Base-by-base conservation (phyloP, 64 coral and sea anemone genomes). In the Actinia equina region DNA sequence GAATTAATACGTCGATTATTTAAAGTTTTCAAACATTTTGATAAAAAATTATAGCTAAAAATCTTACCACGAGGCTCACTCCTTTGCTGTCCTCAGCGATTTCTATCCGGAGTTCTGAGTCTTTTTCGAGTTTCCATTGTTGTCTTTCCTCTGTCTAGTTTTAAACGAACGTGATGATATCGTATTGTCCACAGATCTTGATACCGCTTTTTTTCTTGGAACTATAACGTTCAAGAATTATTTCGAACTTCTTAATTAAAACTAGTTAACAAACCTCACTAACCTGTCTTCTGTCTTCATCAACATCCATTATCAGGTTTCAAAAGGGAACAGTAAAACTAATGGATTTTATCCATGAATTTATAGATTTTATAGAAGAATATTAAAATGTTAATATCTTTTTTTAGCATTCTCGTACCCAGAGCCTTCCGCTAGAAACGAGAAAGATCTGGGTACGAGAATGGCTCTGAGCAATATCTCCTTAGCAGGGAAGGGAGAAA, bases 71-170 rank as follows among this genome's bases (percentile, higher is more conserved):
- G 16, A 96, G 43, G 61, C 90, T 87, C 79, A 90, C 94, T 84
- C 83, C 80, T 90, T 59, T 83, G 41, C 92, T 86, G 6, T 87
- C 94, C n/a, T 96, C 94, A 11, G 94, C 59, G 57, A 93, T 87
- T 51, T 96, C 94, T 42, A 96, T 84, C 18, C 94, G 61, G 25
- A 96, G 58, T 69, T 96, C 94, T 25, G 91, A 87, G 67, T 96
- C 94, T 77, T 86, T 89, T 51, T 96, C 94, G 63, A 96, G 91
- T 45, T 93, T 96, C 91, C 91, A 96, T 49, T 96, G 94, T 41
- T 96, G 94, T 22, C 91, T 86, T 80, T 93, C 91, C 20, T 96
- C 94, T 17, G 67, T 77, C 91, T 95, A 59, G 74, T 13, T 4
- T 7, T 13, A 56, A 56, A 2, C 5, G 13, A 56, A 11, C 54